Evolutionary conservation across 1,140 invertebrate genomes (phyloP).

Genomic region (Mycetomoellerius zeteki): DNA sequence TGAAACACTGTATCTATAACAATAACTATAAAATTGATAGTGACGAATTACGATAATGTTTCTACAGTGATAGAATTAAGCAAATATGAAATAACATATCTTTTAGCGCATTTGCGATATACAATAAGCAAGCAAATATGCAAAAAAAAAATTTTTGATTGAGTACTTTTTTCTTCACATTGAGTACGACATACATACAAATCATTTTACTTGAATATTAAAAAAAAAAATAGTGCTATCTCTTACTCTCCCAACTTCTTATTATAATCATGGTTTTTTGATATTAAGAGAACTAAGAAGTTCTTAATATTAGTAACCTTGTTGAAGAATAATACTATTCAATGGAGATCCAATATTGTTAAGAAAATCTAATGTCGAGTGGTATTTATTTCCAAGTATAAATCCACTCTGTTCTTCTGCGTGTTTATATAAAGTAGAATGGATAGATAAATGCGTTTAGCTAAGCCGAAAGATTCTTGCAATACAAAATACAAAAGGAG

Average conservation of each 20-base stretch:
- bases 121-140: constrained; percentile 55
- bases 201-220: constrained; percentile 12
- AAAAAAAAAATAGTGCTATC: neutral
- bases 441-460: neutral
- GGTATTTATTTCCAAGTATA: neutral
- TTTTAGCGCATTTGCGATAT: constrained; percentile 52
- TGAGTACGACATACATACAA: neutral
- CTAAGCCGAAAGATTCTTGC: constrained; percentile 15
- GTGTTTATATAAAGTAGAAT: neutral
- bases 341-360: neutral
- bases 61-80: constrained; percentile 37
- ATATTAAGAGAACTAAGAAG: no score
- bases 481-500: constrained; percentile 27
- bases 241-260: neutral
- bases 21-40: constrained; percentile 56
- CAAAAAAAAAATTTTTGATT: constrained; percentile 44
- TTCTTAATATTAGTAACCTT: constrained; percentile 1
- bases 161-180: neutral
- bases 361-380: neutral
- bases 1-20: constrained; percentile 13
- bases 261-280: neutral
- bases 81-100: constrained; percentile 44
- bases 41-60: constrained; percentile 49
- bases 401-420: neutral
- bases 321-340: neutral